These are phyloP conservation scores for Caloenas nicobarica DNA, from an alignment of 2,113 vertebrate species.

Conservation along the genomic window DNA sequence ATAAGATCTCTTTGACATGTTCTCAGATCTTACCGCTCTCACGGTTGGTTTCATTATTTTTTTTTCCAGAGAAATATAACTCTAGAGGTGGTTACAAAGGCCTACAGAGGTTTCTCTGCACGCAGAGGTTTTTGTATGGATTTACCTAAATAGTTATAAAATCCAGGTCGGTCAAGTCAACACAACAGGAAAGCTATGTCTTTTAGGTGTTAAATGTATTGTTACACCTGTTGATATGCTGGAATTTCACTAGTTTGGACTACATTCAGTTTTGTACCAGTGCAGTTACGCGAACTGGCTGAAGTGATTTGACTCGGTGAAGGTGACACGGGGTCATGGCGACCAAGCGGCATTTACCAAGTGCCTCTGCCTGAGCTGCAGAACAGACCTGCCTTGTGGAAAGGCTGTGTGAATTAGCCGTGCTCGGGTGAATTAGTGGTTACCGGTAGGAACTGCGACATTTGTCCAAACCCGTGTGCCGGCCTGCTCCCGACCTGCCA, in stretches of 20 bases:
- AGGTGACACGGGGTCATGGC: background rate
- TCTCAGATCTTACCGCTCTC: background rate
- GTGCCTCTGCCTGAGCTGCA: background rate
- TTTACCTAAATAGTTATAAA: background rate
- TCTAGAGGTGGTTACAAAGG: background rate
- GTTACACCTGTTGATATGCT: background rate
- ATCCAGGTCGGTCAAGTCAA: background rate
- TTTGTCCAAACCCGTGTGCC: background rate
- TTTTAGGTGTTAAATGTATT: background rate
- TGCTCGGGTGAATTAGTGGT: background rate
- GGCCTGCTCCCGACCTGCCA: background rate
- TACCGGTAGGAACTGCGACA: background rate
- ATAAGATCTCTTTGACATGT: background rate
- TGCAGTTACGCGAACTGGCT: background rate
- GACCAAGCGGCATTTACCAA: fast-evolving
- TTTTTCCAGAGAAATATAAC: background rate
- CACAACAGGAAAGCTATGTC: fast-evolving
- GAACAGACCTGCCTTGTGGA: background rate
- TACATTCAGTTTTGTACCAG: fast-evolving
- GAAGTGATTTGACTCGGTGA: background rate
- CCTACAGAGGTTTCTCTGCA: background rate
- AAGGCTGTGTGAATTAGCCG: background rate
- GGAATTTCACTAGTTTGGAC: background rate
- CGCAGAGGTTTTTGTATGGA: background rate
- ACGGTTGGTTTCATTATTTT: background rate